These are phyloP conservation scores for Astropecten irregularis DNA, from an alignment of 53 echinoderm and acorn worm genomes.

Conservation along the genomic window DNA sequence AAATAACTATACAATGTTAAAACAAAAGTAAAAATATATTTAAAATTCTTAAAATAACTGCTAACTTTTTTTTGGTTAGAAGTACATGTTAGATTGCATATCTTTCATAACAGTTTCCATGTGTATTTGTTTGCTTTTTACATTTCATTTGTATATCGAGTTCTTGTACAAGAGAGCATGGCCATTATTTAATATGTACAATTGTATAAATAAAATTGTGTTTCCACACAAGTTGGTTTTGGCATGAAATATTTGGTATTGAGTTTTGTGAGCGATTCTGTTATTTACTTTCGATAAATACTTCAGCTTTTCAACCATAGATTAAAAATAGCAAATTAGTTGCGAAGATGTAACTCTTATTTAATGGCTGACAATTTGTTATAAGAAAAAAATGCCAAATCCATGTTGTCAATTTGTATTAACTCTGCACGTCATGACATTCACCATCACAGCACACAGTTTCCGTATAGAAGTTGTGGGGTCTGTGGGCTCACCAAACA, in stretches of 20 bases:
- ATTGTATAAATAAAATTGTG: conserved; percentile 18
- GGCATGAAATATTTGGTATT: background rate
- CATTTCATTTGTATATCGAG: background rate
- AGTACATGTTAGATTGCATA: conserved; percentile 53
- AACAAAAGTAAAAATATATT: conserved; percentile 41
- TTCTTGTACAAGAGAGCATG: background rate
- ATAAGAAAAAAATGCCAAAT: too few relatives aligned
- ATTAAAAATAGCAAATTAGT: too few relatives aligned
- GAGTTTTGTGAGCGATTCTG: too few relatives aligned
- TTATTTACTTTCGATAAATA: too few relatives aligned
- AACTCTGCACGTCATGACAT: too few relatives aligned
- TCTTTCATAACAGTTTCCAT: conserved; percentile 11
- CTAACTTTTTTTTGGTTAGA: background rate
- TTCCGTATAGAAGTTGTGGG: too few relatives aligned
- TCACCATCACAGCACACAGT: too few relatives aligned
- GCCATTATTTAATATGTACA: conserved; percentile 20
- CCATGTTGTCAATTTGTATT: too few relatives aligned
- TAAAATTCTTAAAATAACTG: conserved; percentile 30
- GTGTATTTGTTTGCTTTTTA: background rate
- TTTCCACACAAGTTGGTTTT: background rate
- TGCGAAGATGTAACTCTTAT: too few relatives aligned
- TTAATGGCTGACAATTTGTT: too few relatives aligned
- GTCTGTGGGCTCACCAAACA: too few relatives aligned
- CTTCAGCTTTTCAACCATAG: too few relatives aligned
- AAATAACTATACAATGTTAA: conserved; percentile 34